phyloP scores from a whole-genome alignment of 2,888 invertebrate genomes.

The Athetis lepigone region DNA sequence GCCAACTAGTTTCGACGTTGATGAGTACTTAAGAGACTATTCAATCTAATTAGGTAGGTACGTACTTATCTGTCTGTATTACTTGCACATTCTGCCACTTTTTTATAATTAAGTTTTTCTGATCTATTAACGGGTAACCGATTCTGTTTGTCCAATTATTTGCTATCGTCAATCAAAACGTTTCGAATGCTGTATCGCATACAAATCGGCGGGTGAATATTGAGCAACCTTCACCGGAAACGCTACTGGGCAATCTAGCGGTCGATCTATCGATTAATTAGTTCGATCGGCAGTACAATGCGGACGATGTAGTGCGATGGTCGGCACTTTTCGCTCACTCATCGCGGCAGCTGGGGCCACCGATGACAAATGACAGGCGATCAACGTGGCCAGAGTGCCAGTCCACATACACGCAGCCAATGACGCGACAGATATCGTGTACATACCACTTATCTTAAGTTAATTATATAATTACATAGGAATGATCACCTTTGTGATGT shows the following conservation, averaged over 20 bases:
- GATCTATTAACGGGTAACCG: constrained; percentile 47
- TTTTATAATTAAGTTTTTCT: constrained; percentile 52
- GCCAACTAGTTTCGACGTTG: constrained; percentile 27
- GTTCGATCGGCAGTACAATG: constrained; percentile 86
- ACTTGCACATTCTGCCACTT: constrained; percentile 46
- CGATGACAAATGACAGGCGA: constrained; percentile 77
- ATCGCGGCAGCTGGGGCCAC: constrained; percentile 81
- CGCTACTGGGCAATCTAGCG: constrained; percentile 86
- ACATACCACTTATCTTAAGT: constrained; percentile 35
- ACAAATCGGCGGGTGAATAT: constrained; percentile 82
- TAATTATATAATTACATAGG: constrained; percentile 53
- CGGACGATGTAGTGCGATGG: constrained; percentile 83
- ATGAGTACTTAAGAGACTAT: constrained; percentile 49
- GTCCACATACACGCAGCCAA: constrained; percentile 19
- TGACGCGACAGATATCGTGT: constrained; percentile 55
- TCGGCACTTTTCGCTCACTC: constrained; percentile 85
- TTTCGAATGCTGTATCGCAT: constrained; percentile 74
- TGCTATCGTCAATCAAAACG: constrained; percentile 85
- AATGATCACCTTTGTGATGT: constrained; percentile 40
- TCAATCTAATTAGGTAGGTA: constrained; percentile 47
- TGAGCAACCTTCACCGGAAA: constrained; percentile 89
- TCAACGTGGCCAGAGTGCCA: constrained; percentile 30
- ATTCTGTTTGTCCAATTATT: constrained; percentile 76
- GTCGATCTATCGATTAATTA: constrained; percentile 89
- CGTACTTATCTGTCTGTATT: constrained; percentile 37